Evolutionary conservation across 2,113 vertebrate species (phyloP).

Genomic region (Upupa epops): DNA sequence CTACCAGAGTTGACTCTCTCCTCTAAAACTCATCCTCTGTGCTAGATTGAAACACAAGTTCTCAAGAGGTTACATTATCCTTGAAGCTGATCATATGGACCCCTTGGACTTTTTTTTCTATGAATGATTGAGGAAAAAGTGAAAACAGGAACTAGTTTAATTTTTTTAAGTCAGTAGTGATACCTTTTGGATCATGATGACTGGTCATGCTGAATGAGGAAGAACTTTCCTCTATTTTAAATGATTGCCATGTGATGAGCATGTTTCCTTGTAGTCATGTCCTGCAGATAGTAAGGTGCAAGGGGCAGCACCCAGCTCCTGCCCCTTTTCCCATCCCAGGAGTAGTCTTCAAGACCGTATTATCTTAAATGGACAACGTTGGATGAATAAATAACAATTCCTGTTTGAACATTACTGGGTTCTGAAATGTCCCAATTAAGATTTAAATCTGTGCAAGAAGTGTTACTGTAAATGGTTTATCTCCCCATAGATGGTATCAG

Average conservation of each 20-base stretch:
- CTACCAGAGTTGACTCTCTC: background rate
- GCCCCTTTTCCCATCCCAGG: background rate
- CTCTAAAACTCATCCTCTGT: background rate
- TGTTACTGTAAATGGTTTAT: background rate
- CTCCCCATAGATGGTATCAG: background rate
- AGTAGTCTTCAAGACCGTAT: background rate
- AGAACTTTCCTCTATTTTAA: background rate
- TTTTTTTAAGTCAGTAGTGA: background rate
- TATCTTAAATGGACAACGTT: background rate
- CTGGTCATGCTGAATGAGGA: background rate
- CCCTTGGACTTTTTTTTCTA: background rate
- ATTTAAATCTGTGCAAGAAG: background rate
- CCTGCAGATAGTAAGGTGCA: background rate
- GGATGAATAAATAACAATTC: background rate
- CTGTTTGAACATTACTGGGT: background rate
- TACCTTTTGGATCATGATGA: background rate
- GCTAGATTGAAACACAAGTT: background rate
- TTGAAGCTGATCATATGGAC: background rate
- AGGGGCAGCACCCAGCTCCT: background rate
- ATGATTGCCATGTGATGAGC: background rate
- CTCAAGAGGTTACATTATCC: background rate
- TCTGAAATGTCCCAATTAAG: background rate
- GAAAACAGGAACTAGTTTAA: background rate
- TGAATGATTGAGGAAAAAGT: background rate
- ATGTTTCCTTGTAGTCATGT: background rate